phyloP scores from a whole-genome alignment of 2,797 vertebrate genomes.

The Smutsia gigantea region DNA sequence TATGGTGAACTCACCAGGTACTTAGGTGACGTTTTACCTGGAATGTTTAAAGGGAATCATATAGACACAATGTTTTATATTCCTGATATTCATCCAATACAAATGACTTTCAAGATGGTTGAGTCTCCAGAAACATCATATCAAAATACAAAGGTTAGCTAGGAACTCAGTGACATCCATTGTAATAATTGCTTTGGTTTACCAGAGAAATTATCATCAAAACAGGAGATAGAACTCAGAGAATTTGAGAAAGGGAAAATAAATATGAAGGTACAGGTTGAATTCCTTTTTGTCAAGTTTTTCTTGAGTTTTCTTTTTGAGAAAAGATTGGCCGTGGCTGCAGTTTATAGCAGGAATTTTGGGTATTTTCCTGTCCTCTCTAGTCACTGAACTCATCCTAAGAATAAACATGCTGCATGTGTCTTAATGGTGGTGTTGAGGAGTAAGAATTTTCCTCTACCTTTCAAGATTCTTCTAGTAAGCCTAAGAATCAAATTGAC shows the following conservation, averaged over 20 bases:
- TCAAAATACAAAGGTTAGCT: neutral
- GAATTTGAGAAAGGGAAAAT: neutral
- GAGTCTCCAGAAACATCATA: neutral
- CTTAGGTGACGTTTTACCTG: neutral
- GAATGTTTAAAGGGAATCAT: neutral
- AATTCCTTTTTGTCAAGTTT: neutral
- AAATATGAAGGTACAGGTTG: neutral
- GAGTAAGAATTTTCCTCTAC: no score
- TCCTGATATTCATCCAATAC: neutral
- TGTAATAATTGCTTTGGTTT: neutral
- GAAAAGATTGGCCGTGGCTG: neutral
- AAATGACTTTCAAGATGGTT: slow-evolving; percentile 33
- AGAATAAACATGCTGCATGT: neutral
- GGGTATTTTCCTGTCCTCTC: neutral
- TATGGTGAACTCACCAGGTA: neutral
- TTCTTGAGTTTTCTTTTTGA: neutral
- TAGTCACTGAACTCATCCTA: neutral
- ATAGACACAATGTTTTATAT: neutral
- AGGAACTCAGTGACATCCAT: neutral
- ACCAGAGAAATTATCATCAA: neutral
- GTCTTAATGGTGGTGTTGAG: neutral
- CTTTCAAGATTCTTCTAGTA: no score
- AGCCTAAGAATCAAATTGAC: no score
- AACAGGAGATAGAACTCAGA: neutral
- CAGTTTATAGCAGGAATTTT: neutral